Evolutionary conservation across 2,113 vertebrate genomes (phyloP), one percentile per base, ranked within the genome.

Genomic region (Pipa parva): DNA sequence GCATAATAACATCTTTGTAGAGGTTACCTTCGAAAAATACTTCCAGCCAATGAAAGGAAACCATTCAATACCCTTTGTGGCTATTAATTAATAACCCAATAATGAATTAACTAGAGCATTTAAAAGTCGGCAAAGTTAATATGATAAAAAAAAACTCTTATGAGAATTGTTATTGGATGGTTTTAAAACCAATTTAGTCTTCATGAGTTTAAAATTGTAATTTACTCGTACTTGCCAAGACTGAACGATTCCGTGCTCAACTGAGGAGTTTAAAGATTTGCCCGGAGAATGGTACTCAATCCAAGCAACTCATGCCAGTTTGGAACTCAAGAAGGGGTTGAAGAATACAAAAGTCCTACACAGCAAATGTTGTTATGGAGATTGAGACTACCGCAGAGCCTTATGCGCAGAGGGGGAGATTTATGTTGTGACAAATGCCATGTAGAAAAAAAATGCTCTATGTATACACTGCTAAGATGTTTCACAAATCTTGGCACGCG

Each of bases 291-390:
- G 28, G 25, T 2, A 37, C 9, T 21, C 36, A 12, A 48, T 39
- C 66, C 57, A 70, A 70, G 61, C 37, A 26, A 31, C 66, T 61
- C 48, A 7, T 70, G 66, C 66, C 66, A 70, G 66, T 31, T 70
- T 70, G 66, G 66, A 70, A 59, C 65, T 39, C 45, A 68, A 61
- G 66, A 61, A 70, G 66, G 21, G n/a, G 51, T 10, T 24, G 59
- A 70, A 61, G 49, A 60, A 57, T 37, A 39, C 42, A 61, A 25
- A 39, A 70, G 57, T 70, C 66, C 66, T 70, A 70, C 66, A 70
- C 66, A 70, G 66, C 66, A 70, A 70, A 70, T 70, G 66, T 70
- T 70, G 66, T 70, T 70, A 61, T 70, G 66, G 61, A 70, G 66
- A 70, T 61, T 54, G 58, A n/a, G 66, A 29, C 33, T 22, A 42